A percentile compares a stretch with the other conserved stretches of the same genome.
Evolutionary conservation across 2,113 vertebrate genomes (phyloP).

Genomic region (Saguinus midas): DNA sequence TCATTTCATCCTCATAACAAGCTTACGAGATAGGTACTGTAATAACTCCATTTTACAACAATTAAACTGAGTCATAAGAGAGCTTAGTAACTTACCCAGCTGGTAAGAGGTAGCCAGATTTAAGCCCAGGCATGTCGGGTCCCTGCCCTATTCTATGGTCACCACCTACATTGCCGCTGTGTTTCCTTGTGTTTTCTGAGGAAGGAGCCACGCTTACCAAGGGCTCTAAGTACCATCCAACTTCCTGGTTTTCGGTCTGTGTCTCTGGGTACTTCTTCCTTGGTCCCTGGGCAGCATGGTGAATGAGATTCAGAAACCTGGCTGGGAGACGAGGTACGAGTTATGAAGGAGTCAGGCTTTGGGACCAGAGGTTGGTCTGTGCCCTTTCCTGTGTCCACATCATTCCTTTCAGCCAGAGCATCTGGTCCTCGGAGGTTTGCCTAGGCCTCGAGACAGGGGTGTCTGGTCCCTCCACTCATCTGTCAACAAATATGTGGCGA

Average conservation of each 20-base stretch:
- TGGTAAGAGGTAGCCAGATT: not conserved
- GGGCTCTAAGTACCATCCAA: conserved; percentile 90
- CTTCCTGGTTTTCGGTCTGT: conserved; percentile 91
- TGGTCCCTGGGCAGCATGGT: conserved; percentile 84
- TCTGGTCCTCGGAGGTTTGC: not conserved
- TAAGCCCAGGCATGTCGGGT: not conserved
- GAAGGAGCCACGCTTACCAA: conserved; percentile 85
- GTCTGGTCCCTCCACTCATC: not conserved
- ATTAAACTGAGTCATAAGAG: not conserved
- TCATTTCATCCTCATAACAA: not conserved
- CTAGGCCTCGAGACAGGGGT: accelerated
- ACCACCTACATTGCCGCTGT: not conserved
- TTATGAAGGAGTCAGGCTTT: not conserved
- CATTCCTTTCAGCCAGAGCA: not conserved
- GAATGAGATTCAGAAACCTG: conserved; percentile 86
- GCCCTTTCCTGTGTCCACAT: not conserved
- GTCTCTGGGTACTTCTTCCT: conserved; percentile 88
- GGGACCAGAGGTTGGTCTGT: accelerated
- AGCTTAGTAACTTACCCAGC: not conserved
- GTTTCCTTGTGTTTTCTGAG: not conserved
- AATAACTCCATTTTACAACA: not conserved
- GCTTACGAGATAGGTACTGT: not conserved
- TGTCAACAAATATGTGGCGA: not conserved
- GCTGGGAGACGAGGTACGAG: conserved; percentile 76
- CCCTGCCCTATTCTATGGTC: not conserved